phyloP scores from a whole-genome alignment of 1,140 invertebrate genomes.

The Lepidotrigona ventralis region DNA sequence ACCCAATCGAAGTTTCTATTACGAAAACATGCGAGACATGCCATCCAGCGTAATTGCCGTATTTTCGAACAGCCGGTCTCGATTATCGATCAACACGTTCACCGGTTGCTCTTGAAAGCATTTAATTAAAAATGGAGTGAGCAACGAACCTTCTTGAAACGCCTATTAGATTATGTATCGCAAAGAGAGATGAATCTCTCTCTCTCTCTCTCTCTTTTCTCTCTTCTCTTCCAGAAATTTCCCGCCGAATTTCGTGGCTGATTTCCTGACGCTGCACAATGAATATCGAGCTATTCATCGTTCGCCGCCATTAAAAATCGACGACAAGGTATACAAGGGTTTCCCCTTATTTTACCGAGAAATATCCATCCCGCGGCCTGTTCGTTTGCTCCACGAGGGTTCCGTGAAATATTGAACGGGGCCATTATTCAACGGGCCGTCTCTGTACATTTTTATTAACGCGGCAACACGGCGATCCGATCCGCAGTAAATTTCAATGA shows the following conservation, averaged over 20 bases:
- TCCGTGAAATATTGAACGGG: background rate
- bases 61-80: background rate
- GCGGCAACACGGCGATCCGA: background rate
- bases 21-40: background rate
- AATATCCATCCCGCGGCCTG: background rate
- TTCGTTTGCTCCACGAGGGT: background rate
- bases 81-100: constrained; percentile 6
- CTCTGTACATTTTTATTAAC: constrained; percentile 1
- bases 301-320: constrained; percentile 82
- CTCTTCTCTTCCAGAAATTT: constrained; percentile 4
- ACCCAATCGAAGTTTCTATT: background rate
- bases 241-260: constrained; percentile 72
- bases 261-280: constrained; percentile 84
- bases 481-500: background rate
- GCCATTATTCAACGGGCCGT: background rate
- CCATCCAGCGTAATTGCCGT: no score
- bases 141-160: background rate
- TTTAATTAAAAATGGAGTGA: constrained; percentile 29
- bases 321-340: constrained; percentile 80
- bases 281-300: constrained; percentile 83
- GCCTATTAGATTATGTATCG: no score
- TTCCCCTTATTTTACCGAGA: background rate
- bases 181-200: background rate
- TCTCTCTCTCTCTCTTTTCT: background rate
- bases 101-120: background rate